Base-by-base conservation (phyloP, 2,888 invertebrate species). In the Nasonia oneida region DNA sequence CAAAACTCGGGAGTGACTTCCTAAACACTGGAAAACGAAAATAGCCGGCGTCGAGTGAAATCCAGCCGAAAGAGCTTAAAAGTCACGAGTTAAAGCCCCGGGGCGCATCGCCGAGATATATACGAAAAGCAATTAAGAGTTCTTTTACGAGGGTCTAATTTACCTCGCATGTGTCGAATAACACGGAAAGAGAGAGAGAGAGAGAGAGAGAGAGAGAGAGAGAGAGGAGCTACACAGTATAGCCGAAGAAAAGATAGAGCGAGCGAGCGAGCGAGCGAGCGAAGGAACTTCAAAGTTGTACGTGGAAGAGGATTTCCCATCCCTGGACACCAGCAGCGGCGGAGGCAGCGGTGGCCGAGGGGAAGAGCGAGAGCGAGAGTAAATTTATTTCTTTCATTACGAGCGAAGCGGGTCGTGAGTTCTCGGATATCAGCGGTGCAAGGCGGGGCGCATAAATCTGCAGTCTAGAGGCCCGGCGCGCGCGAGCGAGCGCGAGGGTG, bases 371-470 rank as follows among this genome's bases (percentile, higher is more conserved):
- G 77, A 67, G 73, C 29, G 87, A 84, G 89, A 90, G 91, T 91
- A 91, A 93, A 93, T 93, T 93, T 93, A 93, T 93, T 93, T 93
- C 93, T 93, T 93, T 93, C 93, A 93, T 93, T 93, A 93, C 93
- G 91, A 91, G 92, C 91, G 90, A 90, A 92, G 90, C 92, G 90
- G 91, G 90, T 92, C 91, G 92, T 92, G 92, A 92, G 93, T 92
- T 93, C 93, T 92, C 91, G 92, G 92, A 92, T 93, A 93, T 93
- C 93, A 92, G 91, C 91, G 90, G 90, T 91, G 91, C 92, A 90
- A 93, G 92, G 91, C 92, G 91, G 91, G 90, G 89, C 91, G 92
- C 92, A 93, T 93, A 93, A 93, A 93, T 93, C 93, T 93, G 91
- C 91, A 90, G 90, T 89, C 91, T 89, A 89, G 90, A 89, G 90